Evolutionary conservation across 1,140 invertebrate species (phyloP), one percentile per base, ranked within the genome.

Genomic region (Lithobius niger): DNA sequence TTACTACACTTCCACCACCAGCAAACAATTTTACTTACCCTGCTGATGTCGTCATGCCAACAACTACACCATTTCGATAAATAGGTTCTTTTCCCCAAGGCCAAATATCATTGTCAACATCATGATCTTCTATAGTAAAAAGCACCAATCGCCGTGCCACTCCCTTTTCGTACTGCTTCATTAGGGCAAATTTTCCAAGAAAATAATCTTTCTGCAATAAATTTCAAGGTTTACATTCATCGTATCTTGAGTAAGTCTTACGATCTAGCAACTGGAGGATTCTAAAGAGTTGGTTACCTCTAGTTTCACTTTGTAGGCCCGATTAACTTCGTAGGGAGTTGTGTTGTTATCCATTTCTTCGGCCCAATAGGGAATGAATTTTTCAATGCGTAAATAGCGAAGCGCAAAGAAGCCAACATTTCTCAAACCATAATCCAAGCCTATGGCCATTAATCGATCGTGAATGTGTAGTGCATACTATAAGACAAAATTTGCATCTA

Each of bases 311-410:
- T 77, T 59, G 64, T 77, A 78, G 18, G 71, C 69, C 50, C 78
- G 60, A 19, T 75, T 75, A 64, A 75, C 76, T 64, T 79, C 76
- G 10, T 76, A 65, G 0, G 77, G 77, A n/a, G 76, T 79, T 1
- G 71, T 73, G n/a, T 65, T 69, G 24, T 69, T 66, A 53, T 72
- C 67, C 24, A 79, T 63, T 64, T 79, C 77, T 49, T 74, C 71
- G 6, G 74, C 78, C 78, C 78, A 79, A 64, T 75, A 79, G 1
- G 77, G 77, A 64, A 76, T 77, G 59, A 79, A 76, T 57, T 78
- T 78, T 63, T 79, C 78, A 52, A 77, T 76, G n/a, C 77, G 60
- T 27, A 79, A 60, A 45, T 72, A 67, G 43, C 76, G 62, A 24
- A 78, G 62, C 3, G 75, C 74, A 57, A 70, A 75, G 70, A 69